Conservation (phyloP, 2,797 vertebrate species). For the Acridotheres tristis region DNA sequence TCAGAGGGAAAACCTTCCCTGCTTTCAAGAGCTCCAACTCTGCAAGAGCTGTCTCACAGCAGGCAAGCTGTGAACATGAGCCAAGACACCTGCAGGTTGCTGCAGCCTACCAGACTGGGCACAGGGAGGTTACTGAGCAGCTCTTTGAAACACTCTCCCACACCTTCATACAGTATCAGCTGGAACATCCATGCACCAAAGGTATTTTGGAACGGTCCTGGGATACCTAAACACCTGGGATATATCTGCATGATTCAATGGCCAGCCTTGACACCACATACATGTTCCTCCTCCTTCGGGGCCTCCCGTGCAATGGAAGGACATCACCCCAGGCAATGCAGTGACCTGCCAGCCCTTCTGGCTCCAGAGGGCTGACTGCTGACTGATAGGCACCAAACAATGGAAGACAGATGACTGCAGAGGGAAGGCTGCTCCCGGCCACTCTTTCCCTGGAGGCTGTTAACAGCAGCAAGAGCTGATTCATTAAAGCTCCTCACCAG, state of each 20-base stretch:
- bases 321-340: neutral
- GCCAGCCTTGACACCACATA: neutral
- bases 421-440: neutral
- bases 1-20: neutral
- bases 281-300: rapidly evolving
- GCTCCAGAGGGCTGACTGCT: neutral
- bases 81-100: neutral
- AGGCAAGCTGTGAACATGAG: neutral
- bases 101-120: neutral
- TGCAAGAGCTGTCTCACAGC: neutral
- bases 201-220: neutral
- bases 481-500: neutral
- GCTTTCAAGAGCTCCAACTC: neutral
- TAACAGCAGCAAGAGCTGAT: neutral
- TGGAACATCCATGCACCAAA: neutral
- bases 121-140: neutral
- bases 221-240: neutral
- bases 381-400: neutral
- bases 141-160: neutral
- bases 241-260: neutral
- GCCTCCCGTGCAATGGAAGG: neutral
- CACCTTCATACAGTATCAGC: neutral
- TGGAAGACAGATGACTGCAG: neutral
- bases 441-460: neutral
- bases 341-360: neutral